Evolutionary conservation across 2,888 invertebrate species (phyloP).

Genomic region (Lydus trimaculatus): DNA sequence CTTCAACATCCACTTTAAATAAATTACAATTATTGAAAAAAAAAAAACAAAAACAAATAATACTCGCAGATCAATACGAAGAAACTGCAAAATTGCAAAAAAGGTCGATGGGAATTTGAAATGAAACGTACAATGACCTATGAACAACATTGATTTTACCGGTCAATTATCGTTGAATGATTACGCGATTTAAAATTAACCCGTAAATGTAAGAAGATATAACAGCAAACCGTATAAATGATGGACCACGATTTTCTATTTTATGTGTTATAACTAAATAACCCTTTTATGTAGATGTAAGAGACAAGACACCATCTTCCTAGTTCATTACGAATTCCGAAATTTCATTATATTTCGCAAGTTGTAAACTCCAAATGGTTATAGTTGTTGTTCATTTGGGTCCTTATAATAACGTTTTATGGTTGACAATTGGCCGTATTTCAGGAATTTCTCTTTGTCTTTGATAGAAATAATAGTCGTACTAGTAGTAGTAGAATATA

Average conservation of each 20-base stretch:
- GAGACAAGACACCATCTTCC: neutral
- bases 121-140: neutral
- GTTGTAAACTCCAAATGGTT: constrained; percentile 11
- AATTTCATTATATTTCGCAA: constrained; percentile 30
- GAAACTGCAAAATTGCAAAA: neutral
- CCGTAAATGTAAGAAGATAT: constrained; percentile 32
- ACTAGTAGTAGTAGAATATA: neutral
- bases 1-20: neutral
- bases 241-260: neutral
- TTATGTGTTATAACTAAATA: neutral
- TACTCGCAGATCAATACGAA: no score
- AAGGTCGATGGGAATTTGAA: no score
- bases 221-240: constrained; percentile 12
- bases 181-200: constrained; percentile 22
- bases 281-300: neutral
- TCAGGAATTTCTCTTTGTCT: constrained; percentile 31
- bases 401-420: constrained; percentile 16
- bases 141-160: neutral
- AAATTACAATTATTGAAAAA: no score
- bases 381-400: neutral
- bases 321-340: constrained; percentile 27
- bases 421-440: constrained; percentile 23
- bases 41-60: no score
- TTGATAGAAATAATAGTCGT: constrained; percentile 8
- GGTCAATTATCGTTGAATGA: neutral